Percentiles rank a stretch among this genome's conserved stretches.
Evolutionary conservation across 2,113 vertebrate genomes (phyloP).

Genomic region (Orientallactaga bullata): DNA sequence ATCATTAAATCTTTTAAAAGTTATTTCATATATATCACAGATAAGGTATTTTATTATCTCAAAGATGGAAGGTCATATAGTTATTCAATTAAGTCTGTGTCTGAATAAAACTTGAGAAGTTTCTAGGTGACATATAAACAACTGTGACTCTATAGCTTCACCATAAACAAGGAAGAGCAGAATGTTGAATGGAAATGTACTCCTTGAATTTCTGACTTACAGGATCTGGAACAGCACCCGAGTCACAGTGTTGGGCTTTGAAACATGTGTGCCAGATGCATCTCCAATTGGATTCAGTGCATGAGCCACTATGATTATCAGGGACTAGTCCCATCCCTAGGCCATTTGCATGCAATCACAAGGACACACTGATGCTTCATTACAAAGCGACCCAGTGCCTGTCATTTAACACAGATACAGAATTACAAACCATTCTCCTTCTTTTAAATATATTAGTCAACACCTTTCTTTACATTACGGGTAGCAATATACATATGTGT

Average conservation of each 20-base stretch:
- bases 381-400: neutral
- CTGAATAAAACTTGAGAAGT: neutral
- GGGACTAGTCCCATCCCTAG: neutral
- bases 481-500: neutral
- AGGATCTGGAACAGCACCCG: neutral
- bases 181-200: neutral
- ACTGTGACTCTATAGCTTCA: neutral
- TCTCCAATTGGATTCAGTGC: neutral
- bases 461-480: slow-evolving; percentile 35
- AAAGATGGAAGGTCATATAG: neutral
- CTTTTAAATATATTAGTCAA: slow-evolving; percentile 35
- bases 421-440: neutral
- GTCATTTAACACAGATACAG: neutral
- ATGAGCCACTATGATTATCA: neutral
- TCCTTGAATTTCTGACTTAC: neutral
- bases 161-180: neutral
- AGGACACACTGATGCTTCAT: neutral
- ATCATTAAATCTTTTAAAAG: slow-evolving; percentile 1
- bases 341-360: neutral
- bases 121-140: neutral
- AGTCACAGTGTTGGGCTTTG: neutral
- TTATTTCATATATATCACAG: neutral
- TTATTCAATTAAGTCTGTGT: neutral
- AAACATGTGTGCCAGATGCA: neutral
- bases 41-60: neutral